These are phyloP conservation scores for Herminia tarsipennalis DNA, from an alignment of 2,888 invertebrate species.

Conservation along the genomic window DNA sequence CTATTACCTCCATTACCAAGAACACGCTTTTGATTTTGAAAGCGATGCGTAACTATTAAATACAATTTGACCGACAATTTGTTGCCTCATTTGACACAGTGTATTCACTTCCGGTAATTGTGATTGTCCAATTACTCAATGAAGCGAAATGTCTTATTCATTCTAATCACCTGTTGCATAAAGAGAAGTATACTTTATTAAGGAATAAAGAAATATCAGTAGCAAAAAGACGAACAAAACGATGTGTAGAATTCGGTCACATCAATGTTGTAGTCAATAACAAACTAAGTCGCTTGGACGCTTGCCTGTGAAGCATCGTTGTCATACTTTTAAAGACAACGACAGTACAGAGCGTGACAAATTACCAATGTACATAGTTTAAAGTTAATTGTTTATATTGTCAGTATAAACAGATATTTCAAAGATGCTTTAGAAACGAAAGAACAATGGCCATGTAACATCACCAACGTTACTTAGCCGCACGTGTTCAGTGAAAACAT, in stretches of 20 bases:
- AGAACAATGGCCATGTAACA: constrained; percentile 11
- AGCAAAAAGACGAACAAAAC: not conserved
- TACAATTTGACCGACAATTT: constrained; percentile 17
- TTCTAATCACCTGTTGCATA: constrained; percentile 20
- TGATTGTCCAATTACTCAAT: constrained; percentile 15
- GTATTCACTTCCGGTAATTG: constrained; percentile 23
- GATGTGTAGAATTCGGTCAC: not conserved
- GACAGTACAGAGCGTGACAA: constrained; percentile 21
- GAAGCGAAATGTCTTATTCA: constrained; percentile 16
- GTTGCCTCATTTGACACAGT: constrained; percentile 18
- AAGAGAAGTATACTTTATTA: not conserved
- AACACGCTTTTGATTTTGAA: constrained; percentile 15
- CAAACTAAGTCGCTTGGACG: constrained; percentile 9
- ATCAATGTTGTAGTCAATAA: constrained; percentile 7
- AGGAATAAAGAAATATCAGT: too few species aligned
- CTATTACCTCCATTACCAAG: constrained; percentile 9
- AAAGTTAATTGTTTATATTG: constrained; percentile 31
- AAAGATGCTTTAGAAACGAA: constrained; percentile 30
- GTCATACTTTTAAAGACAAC: constrained; percentile 17
- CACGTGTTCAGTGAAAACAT: constrained; percentile 43
- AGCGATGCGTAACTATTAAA: constrained; percentile 9
- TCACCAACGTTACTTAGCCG: constrained; percentile 14
- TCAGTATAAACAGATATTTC: constrained; percentile 29
- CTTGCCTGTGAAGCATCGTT: constrained; percentile 20
- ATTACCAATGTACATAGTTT: constrained; percentile 26